A percentile compares a stretch with the other conserved stretches of the same genome.
phyloP scores from a whole-genome alignment of 2,797 vertebrate species.

The Helarctos malayanus region DNA sequence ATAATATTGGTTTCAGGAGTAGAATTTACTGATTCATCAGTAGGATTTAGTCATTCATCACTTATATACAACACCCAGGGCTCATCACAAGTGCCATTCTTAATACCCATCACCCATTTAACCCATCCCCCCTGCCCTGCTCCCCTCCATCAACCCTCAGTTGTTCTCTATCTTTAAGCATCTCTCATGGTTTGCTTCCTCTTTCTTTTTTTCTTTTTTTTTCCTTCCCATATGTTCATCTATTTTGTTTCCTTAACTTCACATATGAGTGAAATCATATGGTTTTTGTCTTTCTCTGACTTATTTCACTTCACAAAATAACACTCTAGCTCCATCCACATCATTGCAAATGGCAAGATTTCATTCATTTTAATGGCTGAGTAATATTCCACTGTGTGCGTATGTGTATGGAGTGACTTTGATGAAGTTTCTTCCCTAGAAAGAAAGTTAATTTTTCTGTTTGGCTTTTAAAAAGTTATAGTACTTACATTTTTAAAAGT shows the following conservation, averaged over 20 bases:
- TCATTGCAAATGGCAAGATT: neutral
- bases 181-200: neutral
- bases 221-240: neutral
- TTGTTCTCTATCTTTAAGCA: neutral
- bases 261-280: neutral
- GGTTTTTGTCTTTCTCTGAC: neutral
- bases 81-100: neutral
- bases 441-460: neutral
- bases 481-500: neutral
- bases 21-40: neutral
- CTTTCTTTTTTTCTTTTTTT: neutral
- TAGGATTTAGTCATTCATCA: neutral
- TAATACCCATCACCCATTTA: neutral
- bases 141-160: no score
- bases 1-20: neutral
- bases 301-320: neutral
- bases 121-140: neutral
- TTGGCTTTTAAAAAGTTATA: neutral
- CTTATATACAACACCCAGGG: neutral
- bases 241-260: neutral
- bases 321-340: neutral
- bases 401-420: neutral
- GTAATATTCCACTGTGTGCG: neutral
- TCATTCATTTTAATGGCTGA: neutral
- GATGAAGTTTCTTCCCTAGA: neutral